These are phyloP conservation scores for Melieria picta DNA, from an alignment of 2,888 invertebrate species.

Conservation along the genomic window DNA sequence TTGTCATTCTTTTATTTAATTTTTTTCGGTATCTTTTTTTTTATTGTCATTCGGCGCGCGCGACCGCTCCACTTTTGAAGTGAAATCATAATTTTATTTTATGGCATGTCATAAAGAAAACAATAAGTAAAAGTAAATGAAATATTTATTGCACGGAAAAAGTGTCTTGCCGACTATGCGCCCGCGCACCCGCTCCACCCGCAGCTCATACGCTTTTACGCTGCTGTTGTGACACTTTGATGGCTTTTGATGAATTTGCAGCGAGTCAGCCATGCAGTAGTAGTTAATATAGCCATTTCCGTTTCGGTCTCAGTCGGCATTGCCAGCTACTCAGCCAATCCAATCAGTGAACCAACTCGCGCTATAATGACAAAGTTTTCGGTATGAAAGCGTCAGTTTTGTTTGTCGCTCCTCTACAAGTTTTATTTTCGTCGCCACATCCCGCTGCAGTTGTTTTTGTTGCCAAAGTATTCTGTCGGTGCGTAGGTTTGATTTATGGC, in stretches of 20 bases:
- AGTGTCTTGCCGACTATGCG: slow-evolving; percentile 4
- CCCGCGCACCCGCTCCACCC: background rate
- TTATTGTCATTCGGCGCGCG: background rate
- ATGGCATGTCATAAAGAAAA: slow-evolving; percentile 39
- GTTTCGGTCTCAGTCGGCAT: no score
- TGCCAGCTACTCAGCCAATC: background rate
- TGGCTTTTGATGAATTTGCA: slow-evolving; percentile 26
- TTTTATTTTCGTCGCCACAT: slow-evolving; percentile 21
- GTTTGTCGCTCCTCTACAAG: background rate
- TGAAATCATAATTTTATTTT: slow-evolving; percentile 38
- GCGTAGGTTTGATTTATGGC: slow-evolving; percentile 22
- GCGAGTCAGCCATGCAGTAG: slow-evolving; percentile 6
- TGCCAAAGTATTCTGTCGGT: background rate
- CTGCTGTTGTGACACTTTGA: background rate
- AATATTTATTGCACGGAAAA: slow-evolving; percentile 40
- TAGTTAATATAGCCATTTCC: background rate
- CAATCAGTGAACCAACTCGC: background rate
- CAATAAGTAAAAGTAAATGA: slow-evolving; percentile 43
- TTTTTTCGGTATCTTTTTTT: slow-evolving; percentile 15
- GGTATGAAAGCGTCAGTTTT: background rate
- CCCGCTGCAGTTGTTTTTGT: background rate
- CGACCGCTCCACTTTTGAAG: slow-evolving; percentile 18
- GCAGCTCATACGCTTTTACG: background rate
- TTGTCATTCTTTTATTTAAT: slow-evolving; percentile 10
- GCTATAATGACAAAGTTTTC: background rate